phyloP scores from a whole-genome alignment of 2,888 invertebrate genomes.

The Alloscopus bannaensis region DNA sequence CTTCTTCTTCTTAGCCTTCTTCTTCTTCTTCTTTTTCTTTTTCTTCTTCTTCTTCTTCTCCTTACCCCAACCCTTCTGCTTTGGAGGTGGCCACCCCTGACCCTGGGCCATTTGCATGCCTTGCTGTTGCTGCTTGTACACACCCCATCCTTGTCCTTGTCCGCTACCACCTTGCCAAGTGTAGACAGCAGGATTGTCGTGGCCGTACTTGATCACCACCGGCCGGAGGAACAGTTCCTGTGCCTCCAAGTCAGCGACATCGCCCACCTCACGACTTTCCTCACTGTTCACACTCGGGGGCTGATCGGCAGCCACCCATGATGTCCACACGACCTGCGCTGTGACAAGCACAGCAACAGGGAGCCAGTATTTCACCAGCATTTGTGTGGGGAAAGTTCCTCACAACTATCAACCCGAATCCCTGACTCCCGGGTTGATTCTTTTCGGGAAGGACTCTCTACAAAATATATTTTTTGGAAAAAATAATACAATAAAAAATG shows the following conservation, averaged over 20 bases:
- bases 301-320: conserved; percentile 31
- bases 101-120: conserved; percentile 13
- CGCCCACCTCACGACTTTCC: conserved; percentile 47
- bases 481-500: background rate
- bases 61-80: conserved; percentile 38
- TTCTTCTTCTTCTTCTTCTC: conserved; percentile 21
- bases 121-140: conserved; percentile 41
- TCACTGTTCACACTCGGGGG: conserved; percentile 19
- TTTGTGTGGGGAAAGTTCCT: too few relatives aligned
- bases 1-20: conserved; percentile 14
- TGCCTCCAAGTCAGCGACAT: conserved; percentile 60
- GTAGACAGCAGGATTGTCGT: conserved; percentile 63
- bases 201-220: conserved; percentile 66
- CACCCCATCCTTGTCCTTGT: conserved; percentile 60
- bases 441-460: background rate
- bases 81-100: conserved; percentile 8
- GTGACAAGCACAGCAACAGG: conserved; percentile 60
- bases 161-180: conserved; percentile 65
- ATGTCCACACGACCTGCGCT: conserved; percentile 47
- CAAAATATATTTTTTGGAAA: conserved; percentile 7
- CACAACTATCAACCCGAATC: background rate
- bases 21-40: conserved; percentile 48
- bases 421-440: background rate
- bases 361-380: conserved; percentile 61
- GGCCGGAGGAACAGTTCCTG: conserved; percentile 66